phyloP scores from a whole-genome alignment of 2,797 vertebrate genomes.

The Syngnathus rostellatus region DNA sequence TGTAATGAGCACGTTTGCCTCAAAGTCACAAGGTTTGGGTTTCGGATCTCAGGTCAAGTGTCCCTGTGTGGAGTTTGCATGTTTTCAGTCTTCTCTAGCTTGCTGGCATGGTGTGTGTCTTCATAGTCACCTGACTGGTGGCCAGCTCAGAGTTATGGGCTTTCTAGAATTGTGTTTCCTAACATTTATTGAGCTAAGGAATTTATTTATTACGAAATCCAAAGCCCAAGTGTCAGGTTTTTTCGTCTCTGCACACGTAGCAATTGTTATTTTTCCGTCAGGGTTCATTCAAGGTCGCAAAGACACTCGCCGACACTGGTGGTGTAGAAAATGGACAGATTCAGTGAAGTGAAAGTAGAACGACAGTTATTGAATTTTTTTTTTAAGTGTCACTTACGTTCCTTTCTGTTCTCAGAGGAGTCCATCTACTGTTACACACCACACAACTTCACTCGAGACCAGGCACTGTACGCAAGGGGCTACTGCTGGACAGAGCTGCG shows the following conservation, averaged over 20 bases:
- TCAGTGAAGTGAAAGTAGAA: not conserved
- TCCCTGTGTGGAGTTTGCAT: not conserved
- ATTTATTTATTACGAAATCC: too few species aligned
- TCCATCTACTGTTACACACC: conserved; percentile 99
- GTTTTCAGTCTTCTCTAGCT: not conserved
- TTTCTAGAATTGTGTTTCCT: not conserved
- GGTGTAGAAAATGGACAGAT: not conserved
- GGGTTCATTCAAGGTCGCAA: too few species aligned
- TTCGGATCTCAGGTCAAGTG: too few species aligned
- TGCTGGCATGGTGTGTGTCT: not conserved
- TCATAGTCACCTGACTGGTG: not conserved
- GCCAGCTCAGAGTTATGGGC: not conserved
- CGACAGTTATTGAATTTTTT: not conserved
- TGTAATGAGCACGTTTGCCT: too few species aligned
- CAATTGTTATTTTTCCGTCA: too few species aligned
- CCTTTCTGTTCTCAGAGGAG: conserved; percentile 76
- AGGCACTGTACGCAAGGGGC: conserved; percentile 96
- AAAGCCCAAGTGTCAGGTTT: too few species aligned
- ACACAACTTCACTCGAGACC: conserved; percentile 99
- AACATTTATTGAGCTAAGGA: not conserved
- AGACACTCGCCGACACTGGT: not conserved
- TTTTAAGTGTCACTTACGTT: conserved; percentile 6
- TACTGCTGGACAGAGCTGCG: conserved; percentile 99
- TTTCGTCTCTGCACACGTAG: too few species aligned
- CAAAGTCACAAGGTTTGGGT: too few species aligned